A percentile compares a stretch with the other conserved stretches of the same genome.
These are phyloP conservation scores for Poecilia gillii DNA, from an alignment of 2,797 vertebrate species.

Conservation along the genomic window DNA sequence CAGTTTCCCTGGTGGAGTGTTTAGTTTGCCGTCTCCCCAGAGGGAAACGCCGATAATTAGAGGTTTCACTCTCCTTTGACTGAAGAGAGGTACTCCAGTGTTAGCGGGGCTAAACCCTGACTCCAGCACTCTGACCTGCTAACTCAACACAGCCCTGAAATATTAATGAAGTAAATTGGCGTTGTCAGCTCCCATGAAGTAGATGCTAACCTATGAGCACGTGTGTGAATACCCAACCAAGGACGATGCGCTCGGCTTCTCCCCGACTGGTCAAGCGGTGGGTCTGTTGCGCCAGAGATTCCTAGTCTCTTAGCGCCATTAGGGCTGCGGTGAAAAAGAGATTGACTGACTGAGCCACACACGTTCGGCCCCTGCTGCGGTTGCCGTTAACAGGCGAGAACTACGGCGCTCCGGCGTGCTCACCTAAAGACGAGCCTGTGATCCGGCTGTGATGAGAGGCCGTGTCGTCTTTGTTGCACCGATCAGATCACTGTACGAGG, in stretches of 20 bases:
- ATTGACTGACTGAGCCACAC: constrained; percentile 73
- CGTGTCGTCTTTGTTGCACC: constrained; percentile 58
- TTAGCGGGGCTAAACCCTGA: constrained; percentile 66
- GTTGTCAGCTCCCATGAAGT: constrained; percentile 34
- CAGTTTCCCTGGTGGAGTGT: constrained; percentile 19
- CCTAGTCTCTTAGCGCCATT: constrained; percentile 30
- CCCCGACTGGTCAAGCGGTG: constrained; percentile 56
- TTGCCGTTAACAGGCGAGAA: constrained; percentile 32
- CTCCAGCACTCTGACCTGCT: constrained; percentile 67
- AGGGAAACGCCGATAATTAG: constrained; percentile 56
- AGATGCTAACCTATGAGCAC: constrained; percentile 21
- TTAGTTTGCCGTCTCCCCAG: constrained; percentile 37
- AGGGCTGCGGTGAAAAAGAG: constrained; percentile 46
- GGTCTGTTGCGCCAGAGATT: constrained; percentile 42
- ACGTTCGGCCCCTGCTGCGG: constrained; percentile 62
- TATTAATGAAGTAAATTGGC: constrained; percentile 71
- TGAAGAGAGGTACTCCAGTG: constrained; percentile 47
- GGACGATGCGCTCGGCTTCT: constrained; percentile 27
- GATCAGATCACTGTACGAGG: constrained; percentile 61
- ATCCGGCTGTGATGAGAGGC: constrained; percentile 70
- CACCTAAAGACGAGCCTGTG: constrained; percentile 72
- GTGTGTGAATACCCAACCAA: constrained; percentile 9
- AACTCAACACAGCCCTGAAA: constrained; percentile 71
- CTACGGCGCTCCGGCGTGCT: constrained; percentile 31
- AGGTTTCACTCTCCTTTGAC: constrained; percentile 48